Base-by-base conservation (phyloP, 2,888 invertebrate genomes). In the Amphipyra berbera region DNA sequence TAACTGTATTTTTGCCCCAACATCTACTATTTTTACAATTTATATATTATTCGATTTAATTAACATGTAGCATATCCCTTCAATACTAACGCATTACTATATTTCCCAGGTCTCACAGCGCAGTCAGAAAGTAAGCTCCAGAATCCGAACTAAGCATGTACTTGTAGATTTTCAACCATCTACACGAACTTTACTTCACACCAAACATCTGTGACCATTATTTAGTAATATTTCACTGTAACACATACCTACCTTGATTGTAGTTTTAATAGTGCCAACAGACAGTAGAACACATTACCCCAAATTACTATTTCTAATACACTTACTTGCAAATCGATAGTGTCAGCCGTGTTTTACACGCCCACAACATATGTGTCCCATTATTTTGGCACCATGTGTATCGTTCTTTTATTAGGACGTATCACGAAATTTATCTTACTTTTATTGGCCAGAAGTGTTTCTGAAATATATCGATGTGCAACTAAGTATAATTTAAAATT, bases 41-140 rank as follows among this genome's bases (percentile, higher is more conserved):
- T 40, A 13, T 41, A 46, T 44, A 45, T 41, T 38, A 30, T 56
- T 37, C n/a, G 7, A 57, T 38, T 57, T 21, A 45, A 50, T 47
- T 59, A 69, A 73, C 62, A 62, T 72, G 40, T 66, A 63, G 79
- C 49, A 0, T 62, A 12, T 46, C 63, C 78, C 47, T 62, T 67
- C 59, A 76, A 82, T 85, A 92, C 89, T 93, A 93, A 93, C 88
- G 82, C 80, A 76, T 88, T 90, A 78, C 84, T 92, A 85, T 93
- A 89, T 93, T 94, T 85, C 94, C 90, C 94, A 95, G 94, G 94
- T 94, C 94, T 95, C 89, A 94, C 94, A 84, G 88, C 83, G 90
- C 87, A 92, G 93, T 93, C 94, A 84, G 94, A 95, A 92, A 95
- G 94, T 95, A 95, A 95, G 94, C 88, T 73, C 72, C 81, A 84